These are phyloP conservation scores for Pogonocichla stellata DNA, from an alignment of 2,113 vertebrate genomes.

Conservation along the genomic window DNA sequence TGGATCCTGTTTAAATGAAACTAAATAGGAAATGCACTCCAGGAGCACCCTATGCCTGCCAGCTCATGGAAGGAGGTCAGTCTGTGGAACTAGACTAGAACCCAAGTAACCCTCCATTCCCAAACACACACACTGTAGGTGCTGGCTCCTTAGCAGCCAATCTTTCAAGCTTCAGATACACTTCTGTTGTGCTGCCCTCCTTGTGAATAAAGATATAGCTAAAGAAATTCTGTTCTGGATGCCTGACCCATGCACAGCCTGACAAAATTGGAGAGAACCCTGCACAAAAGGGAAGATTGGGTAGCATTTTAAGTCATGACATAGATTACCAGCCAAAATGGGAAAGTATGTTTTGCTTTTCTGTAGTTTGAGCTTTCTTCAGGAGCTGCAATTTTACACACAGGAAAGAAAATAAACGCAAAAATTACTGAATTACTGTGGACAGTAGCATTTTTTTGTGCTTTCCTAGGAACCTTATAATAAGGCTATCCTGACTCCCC, in stretches of 20 bases:
- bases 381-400: neutral
- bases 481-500: neutral
- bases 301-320: neutral
- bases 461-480: neutral
- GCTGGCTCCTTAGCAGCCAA: neutral
- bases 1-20: neutral
- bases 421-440: neutral
- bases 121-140: neutral
- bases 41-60: neutral
- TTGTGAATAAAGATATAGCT: neutral
- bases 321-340: neutral
- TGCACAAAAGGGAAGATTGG: neutral
- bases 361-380: neutral
- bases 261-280: neutral
- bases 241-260: neutral
- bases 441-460: neutral
- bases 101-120: neutral
- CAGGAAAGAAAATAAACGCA: conserved; percentile 2
- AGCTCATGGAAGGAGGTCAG: neutral
- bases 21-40: neutral
- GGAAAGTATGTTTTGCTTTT: neutral
- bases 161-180: neutral
- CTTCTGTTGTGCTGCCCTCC: neutral
- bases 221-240: neutral
- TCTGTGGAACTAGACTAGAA: neutral